Conservation (phyloP, 2,797 vertebrate species). For the Sebastes oblongus region DNA sequence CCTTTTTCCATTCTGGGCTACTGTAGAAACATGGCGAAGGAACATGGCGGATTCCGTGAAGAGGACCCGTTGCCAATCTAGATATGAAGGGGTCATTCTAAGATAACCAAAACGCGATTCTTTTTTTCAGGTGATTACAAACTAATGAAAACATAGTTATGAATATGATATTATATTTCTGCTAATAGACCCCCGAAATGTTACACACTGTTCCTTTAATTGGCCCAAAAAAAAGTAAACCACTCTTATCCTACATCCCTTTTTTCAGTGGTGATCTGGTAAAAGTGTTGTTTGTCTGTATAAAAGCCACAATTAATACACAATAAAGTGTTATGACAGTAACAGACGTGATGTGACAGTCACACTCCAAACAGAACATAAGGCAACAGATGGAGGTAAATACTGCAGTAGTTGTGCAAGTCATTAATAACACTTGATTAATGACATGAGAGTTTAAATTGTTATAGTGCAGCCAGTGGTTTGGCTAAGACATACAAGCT, state of each 20-base stretch:
- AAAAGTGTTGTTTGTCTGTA: neutral
- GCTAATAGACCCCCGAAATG: no score
- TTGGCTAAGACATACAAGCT: conserved; percentile 15
- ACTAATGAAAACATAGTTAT: no score
- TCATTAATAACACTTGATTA: conserved; percentile 56
- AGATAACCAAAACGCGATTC: no score
- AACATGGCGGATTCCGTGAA: no score
- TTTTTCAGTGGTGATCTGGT: neutral
- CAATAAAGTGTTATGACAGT: conserved; percentile 10
- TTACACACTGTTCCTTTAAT: no score
- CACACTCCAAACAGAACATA: conserved; percentile 14
- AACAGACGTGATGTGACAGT: conserved; percentile 2
- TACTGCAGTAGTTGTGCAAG: neutral
- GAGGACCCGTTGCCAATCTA: no score
- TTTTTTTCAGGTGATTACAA: no score
- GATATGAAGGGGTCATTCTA: no score
- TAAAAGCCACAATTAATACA: conserved; percentile 6
- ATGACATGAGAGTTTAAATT: conserved; percentile 35
- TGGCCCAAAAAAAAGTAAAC: neutral
- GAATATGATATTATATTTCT: no score
- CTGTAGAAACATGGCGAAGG: no score
- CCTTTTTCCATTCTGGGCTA: no score
- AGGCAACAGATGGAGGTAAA: conserved; percentile 37
- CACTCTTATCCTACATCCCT: neutral
- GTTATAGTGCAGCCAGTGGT: conserved; percentile 35